Evolutionary conservation across 2,113 vertebrate genomes (phyloP), one percentile per base, ranked within the genome.

Genomic region (Rhinichthys klamathensis): DNA sequence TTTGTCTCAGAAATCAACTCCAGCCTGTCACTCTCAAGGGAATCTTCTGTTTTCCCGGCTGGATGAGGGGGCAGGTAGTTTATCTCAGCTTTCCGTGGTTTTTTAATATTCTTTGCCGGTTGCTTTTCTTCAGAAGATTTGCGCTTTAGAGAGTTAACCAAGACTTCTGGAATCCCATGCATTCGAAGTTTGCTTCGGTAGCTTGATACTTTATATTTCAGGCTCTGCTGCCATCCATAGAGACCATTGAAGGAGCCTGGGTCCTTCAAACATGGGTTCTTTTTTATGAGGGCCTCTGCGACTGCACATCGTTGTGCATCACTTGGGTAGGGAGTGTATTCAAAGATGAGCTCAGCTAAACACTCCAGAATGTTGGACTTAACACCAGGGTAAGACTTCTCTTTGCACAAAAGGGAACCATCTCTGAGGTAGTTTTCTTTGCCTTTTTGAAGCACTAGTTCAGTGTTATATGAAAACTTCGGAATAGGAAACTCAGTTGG

Each of bases 171-270:
- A 67, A 67, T 67, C 30, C 63, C 63, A 32, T 67, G 63, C 63
- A 67, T 32, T 15, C 51, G 30, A 30, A 54, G 73, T 76, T 76
- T 76, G 73, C 73, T 76, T 51, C 73, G 12, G 73, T 27, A 76
- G 32, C 18, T 76, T 76, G 44, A 25, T 76, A 54, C 46, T 51
- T 76, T 76, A 54, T 76, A 76, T 4, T 76, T 76, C 12, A 76
- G 46, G 73, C 73, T 76, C 73, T 76, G 73, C 49, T 76, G 73
- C 73, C 73, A 75, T 75, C 73, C 73, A 44, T 75, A 75, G 12
- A 75, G 73, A 75, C 73, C 73, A 75, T 27, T 76, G 73, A 51
- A 27, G 32, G 73, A 75, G 73, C 44, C 46, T 54, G 73, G 73
- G 8, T 76, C n/a, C 73, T 54, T 76, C 73, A 76, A 76, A 76